phyloP scores from a whole-genome alignment of 2,888 invertebrate genomes.

The Scaptomyza polygonia region DNA sequence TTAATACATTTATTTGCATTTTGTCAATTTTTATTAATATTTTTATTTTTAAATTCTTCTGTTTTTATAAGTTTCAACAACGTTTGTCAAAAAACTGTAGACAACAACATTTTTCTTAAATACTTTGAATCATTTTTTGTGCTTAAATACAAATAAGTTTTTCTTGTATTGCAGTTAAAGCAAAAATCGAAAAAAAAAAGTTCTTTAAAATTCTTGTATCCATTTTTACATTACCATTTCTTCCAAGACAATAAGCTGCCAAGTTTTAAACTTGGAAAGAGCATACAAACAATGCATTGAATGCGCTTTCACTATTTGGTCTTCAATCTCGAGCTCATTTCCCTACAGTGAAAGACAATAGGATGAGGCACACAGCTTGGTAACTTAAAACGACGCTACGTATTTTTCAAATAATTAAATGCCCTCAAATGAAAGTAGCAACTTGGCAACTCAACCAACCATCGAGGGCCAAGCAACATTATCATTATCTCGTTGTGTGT shows the following conservation, averaged over 20 bases:
- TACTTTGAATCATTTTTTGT: too few relatives aligned
- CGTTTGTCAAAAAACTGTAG: too few relatives aligned
- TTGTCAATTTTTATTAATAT: too few relatives aligned
- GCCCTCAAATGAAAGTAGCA: conserved; percentile 31
- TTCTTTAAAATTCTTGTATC: neutral
- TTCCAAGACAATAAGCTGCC: neutral
- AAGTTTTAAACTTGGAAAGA: neutral
- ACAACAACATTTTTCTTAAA: too few relatives aligned
- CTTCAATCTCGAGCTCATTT: conserved; percentile 16
- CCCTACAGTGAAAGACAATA: conserved; percentile 29
- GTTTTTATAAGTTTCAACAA: too few relatives aligned
- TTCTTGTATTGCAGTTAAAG: too few relatives aligned
- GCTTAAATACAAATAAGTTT: too few relatives aligned
- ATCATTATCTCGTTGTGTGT: conserved; percentile 8
- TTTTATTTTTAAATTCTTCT: too few relatives aligned
- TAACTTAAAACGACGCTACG: conserved; percentile 41
- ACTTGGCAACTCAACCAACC: conserved; percentile 18
- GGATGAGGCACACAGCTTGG: conserved; percentile 14
- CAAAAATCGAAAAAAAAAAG: too few relatives aligned
- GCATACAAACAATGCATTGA: neutral
- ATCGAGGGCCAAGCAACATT: conserved; percentile 6
- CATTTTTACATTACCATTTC: neutral
- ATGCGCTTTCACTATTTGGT: conserved; percentile 6
- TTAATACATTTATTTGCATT: too few relatives aligned
- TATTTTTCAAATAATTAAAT: conserved; percentile 63